These are phyloP conservation scores for Drosophila barbarae DNA, from an alignment of 2,888 invertebrate genomes.

Conservation along the genomic window DNA sequence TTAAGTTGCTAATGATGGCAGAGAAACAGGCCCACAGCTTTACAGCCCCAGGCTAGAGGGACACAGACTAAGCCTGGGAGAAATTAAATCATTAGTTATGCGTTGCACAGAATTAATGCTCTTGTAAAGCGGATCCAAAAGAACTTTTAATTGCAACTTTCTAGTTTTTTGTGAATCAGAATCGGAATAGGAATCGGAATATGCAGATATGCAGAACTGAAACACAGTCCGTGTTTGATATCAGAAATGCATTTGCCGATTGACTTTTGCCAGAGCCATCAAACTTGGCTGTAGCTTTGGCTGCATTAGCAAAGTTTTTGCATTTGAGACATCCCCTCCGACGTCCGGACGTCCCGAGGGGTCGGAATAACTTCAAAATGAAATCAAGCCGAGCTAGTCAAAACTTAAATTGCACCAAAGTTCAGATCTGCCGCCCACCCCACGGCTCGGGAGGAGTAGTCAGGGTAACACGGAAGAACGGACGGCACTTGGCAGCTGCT, in stretches of 20 bases:
- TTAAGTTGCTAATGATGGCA: slow-evolving; percentile 51
- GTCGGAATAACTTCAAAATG: slow-evolving; percentile 58
- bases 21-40: slow-evolving; percentile 18
- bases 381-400: slow-evolving; percentile 57
- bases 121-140: slow-evolving; percentile 44
- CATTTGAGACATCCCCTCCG: slow-evolving; percentile 46
- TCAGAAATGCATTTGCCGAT: slow-evolving; percentile 55
- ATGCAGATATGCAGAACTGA: slow-evolving; percentile 24
- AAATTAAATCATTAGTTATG: slow-evolving; percentile 71
- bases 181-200: slow-evolving; percentile 17
- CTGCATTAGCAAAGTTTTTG: slow-evolving; percentile 63
- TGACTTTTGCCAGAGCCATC: slow-evolving; percentile 31
- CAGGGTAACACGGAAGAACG: slow-evolving; percentile 8
- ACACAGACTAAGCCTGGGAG: slow-evolving; percentile 17
- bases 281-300: slow-evolving; percentile 26
- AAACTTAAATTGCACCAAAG: slow-evolving; percentile 66
- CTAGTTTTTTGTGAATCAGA: slow-evolving; percentile 16
- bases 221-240: slow-evolving; percentile 33
- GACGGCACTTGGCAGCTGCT: slow-evolving; percentile 29
- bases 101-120: slow-evolving; percentile 59
- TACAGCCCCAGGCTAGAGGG: not conserved
- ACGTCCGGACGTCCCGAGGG: slow-evolving; percentile 7
- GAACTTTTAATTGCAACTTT: slow-evolving; percentile 59
- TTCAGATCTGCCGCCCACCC: slow-evolving; percentile 11
- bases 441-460: not conserved